Conservation (phyloP, 2,888 invertebrate genomes). For the Panopea generosa region DNA sequence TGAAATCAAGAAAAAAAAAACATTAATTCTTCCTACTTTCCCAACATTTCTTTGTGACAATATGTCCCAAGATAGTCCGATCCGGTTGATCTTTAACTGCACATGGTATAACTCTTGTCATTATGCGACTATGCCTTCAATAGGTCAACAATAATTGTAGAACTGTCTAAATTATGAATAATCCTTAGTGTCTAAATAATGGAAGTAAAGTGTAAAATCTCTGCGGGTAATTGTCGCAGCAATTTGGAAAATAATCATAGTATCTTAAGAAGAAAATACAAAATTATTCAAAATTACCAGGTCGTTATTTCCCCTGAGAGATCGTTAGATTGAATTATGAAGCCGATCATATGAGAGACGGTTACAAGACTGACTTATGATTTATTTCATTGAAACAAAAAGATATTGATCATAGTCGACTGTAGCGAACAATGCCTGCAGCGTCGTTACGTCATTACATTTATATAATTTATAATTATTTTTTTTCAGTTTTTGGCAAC, state of each 20-base stretch:
- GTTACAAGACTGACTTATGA: conserved; percentile 47
- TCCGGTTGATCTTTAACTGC: conserved; percentile 1
- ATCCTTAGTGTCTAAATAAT: conserved; percentile 50
- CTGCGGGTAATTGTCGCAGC: conserved; percentile 41
- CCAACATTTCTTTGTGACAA: neutral
- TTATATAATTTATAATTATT: conserved; percentile 13
- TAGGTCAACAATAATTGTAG: conserved; percentile 20
- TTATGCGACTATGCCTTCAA: neutral
- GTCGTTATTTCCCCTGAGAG: conserved; percentile 47
- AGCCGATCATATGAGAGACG: conserved; percentile 37
- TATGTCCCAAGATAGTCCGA: neutral
- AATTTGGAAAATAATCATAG: conserved; percentile 47
- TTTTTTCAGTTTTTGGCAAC: conserved; percentile 22
- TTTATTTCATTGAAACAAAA: conserved; percentile 53
- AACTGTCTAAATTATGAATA: conserved; percentile 46
- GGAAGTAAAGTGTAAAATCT: conserved; percentile 50
- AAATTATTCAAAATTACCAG: conserved; percentile 59
- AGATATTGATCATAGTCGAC: conserved; percentile 44
- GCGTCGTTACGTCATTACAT: conserved; percentile 35
- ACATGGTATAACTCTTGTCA: conserved; percentile 24
- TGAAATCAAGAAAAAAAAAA: neutral
- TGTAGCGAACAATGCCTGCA: conserved; percentile 21
- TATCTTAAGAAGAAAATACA: conserved; percentile 43
- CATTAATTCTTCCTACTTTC: neutral
- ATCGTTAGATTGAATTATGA: conserved; percentile 58